Conservation (phyloP, 2,797 vertebrate genomes). For the Argyrosomus regius region DNA sequence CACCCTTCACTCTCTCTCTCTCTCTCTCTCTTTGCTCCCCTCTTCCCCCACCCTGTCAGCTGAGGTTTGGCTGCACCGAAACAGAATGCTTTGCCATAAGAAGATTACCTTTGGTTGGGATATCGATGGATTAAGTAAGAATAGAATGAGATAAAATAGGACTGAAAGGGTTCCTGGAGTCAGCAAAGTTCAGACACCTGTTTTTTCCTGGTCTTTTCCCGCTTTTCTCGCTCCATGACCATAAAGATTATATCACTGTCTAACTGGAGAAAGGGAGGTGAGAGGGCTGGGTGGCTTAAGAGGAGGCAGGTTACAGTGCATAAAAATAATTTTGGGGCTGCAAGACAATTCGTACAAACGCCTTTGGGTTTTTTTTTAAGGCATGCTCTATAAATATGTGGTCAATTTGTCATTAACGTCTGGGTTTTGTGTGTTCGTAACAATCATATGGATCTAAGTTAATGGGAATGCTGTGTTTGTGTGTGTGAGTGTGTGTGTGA, state of each 20-base stretch:
- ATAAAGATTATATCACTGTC: conserved; percentile 64
- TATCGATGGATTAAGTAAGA: conserved; percentile 88
- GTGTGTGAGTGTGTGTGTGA: conserved; percentile 48
- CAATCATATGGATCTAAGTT: conserved; percentile 56
- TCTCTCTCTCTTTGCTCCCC: conserved; percentile 25
- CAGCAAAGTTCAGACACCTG: conserved; percentile 86
- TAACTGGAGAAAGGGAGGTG: conserved; percentile 28
- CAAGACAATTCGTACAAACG: conserved; percentile 7
- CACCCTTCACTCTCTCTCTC: conserved; percentile 32
- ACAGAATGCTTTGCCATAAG: conserved; percentile 86
- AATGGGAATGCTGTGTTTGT: conserved; percentile 59
- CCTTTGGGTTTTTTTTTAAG: conserved; percentile 8
- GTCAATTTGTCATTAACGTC: conserved; percentile 65
- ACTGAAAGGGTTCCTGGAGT: conserved; percentile 80
- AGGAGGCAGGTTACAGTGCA: conserved; percentile 41
- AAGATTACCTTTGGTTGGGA: conserved; percentile 87
- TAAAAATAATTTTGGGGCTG: conserved; percentile 11
- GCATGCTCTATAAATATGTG: conserved; percentile 41
- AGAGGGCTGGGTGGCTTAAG: conserved; percentile 18
- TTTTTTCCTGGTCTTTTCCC: conserved; percentile 65
- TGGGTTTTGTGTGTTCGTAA: conserved; percentile 44
- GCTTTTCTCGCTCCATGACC: conserved; percentile 40
- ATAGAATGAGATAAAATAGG: conserved; percentile 84
- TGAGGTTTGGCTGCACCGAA: conserved; percentile 83
- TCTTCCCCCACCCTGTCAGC: conserved; percentile 78